Evolutionary conservation across 23 tunicate genomes (phyloP).

Genomic region (Oikopleura dioica): DNA sequence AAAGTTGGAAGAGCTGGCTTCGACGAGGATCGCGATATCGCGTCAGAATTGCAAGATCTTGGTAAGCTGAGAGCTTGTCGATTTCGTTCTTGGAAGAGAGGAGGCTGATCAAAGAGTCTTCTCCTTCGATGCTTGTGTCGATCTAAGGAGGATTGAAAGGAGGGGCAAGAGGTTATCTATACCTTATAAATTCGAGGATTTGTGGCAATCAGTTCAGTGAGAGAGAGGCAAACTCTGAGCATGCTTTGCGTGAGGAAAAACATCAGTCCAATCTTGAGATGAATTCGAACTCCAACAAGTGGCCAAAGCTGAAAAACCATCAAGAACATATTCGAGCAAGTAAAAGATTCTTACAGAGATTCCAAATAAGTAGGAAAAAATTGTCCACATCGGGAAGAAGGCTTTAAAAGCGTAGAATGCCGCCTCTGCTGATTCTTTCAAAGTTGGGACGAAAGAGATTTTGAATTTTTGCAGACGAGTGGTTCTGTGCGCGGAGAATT

Average conservation of each 20-base stretch:
- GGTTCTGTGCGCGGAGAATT: not conserved
- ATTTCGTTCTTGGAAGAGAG: not conserved
- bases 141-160: not conserved
- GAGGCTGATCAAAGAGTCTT: not conserved
- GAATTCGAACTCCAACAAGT: not conserved
- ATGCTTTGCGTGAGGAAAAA: not conserved
- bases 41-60: conserved; percentile 1
- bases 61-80: not conserved
- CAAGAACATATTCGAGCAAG: not conserved
- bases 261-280: not conserved
- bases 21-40: conserved; percentile 9
- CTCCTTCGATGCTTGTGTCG: not conserved
- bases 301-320: not conserved
- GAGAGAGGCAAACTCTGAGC: not conserved
- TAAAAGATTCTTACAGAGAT: not conserved
- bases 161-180: not conserved
- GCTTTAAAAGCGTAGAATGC: not conserved
- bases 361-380: not conserved
- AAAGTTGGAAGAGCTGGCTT: not conserved
- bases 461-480: not conserved
- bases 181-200: not conserved
- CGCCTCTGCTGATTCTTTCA: not conserved
- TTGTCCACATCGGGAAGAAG: not conserved
- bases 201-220: not conserved
- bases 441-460: not conserved